These are phyloP conservation scores for Halcyon leucocephala DNA, from an alignment of 2,797 vertebrate genomes.

Conservation along the genomic window DNA sequence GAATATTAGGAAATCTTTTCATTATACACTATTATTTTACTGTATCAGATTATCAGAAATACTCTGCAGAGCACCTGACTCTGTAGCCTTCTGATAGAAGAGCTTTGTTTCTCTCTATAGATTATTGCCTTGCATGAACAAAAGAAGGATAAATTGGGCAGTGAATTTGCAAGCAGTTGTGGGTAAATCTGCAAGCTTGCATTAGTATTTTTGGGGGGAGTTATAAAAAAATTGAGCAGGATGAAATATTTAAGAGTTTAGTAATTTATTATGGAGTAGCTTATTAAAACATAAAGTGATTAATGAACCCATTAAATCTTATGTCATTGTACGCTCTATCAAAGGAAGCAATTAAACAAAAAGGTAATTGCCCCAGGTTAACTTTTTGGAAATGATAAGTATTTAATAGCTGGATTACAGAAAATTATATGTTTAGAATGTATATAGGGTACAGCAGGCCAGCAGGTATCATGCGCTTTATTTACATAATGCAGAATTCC, in stretches of 20 bases:
- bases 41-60: background rate
- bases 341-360: conserved; percentile 58
- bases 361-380: conserved; percentile 51
- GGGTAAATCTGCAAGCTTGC: background rate
- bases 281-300: conserved; percentile 56
- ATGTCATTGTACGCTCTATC: conserved; percentile 45
- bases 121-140: background rate
- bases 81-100: background rate
- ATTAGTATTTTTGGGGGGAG: background rate
- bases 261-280: conserved; percentile 9
- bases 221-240: background rate
- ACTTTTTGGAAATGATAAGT: conserved; percentile 12
- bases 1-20: background rate
- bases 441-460: background rate
- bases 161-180: background rate
- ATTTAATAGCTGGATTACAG: conserved; percentile 37
- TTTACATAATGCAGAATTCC: conserved; percentile 11
- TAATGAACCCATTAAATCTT: conserved; percentile 61
- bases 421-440: conserved; percentile 15
- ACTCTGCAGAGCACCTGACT: background rate
- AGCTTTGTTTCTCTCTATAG: background rate
- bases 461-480: background rate
- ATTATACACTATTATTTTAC: background rate
- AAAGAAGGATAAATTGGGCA: background rate
- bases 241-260: conserved; percentile 37